phyloP scores from a whole-genome alignment of 2,797 vertebrate species.

The Spondyliosoma cantharus region DNA sequence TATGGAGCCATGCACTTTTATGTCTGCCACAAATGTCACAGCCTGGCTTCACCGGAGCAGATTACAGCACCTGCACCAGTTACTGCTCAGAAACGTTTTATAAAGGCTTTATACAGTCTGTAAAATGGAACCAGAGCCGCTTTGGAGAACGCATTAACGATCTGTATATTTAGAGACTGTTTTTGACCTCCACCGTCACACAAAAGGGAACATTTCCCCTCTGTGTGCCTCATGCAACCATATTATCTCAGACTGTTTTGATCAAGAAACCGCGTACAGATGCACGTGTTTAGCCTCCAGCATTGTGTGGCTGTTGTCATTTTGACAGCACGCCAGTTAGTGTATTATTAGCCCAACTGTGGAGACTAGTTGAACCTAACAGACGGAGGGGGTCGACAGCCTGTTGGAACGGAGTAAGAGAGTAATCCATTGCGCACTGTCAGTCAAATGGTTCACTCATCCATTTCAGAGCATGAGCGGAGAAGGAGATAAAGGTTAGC shows the following conservation, averaged over 20 bases:
- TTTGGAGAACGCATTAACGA: conserved; percentile 7
- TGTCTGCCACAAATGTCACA: conserved; percentile 59
- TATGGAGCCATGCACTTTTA: conserved; percentile 56
- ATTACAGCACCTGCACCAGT: conserved; percentile 3
- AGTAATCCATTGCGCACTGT: conserved; percentile 56
- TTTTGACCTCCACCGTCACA: neutral
- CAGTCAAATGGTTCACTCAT: conserved; percentile 61
- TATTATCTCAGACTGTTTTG: conserved; percentile 35
- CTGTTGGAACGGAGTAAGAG: conserved; percentile 52
- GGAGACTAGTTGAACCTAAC: conserved; percentile 38
- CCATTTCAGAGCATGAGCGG: conserved; percentile 50
- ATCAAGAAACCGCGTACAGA: conserved; percentile 37
- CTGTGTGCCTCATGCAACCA: neutral
- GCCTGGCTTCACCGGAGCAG: conserved; percentile 29
- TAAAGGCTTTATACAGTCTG: neutral
- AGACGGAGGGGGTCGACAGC: conserved; percentile 38
- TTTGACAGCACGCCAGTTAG: conserved; percentile 35
- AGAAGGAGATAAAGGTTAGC: conserved; percentile 43
- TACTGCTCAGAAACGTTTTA: conserved; percentile 4
- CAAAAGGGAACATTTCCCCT: neutral
- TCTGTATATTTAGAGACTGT: neutral
- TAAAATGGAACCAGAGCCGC: conserved; percentile 3
- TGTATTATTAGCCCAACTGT: conserved; percentile 43
- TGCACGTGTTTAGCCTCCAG: conserved; percentile 31
- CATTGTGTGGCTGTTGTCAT: conserved; percentile 32